Conservation (phyloP, 2,113 vertebrate species). For the Hiodon tergisus region DNA sequence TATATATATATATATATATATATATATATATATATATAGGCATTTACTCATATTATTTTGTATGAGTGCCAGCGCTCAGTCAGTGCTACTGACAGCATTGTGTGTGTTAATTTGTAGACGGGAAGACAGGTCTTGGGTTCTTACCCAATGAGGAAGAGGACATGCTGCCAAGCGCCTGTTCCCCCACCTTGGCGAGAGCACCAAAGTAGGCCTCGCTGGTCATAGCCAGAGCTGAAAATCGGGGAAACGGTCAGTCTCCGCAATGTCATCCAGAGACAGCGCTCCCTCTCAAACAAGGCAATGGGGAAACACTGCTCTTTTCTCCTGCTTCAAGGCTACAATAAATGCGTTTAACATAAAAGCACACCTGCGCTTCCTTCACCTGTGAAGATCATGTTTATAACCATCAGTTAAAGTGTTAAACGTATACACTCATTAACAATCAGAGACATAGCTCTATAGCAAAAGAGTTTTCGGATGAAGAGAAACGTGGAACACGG, state of each 20-base stretch:
- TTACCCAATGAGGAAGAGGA: conserved; percentile 80
- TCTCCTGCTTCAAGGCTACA: no score
- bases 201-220: conserved; percentile 84
- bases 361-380: not conserved
- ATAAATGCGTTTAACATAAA: not conserved
- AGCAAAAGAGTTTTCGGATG: no score
- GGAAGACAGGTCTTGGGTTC: conserved; percentile 15
- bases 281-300: conserved; percentile 1
- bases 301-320: not conserved
- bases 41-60: no score
- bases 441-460: no score
- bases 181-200: conserved; percentile 80
- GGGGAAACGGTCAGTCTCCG: conserved; percentile 15
- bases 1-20: no score
- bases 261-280: not conserved
- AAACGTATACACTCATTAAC: no score
- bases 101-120: not conserved
- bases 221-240: conserved; percentile 65
- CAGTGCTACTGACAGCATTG: no score
- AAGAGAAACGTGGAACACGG: no score
- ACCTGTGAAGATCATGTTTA: no score
- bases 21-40: no score
- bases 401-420: no score
- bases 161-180: conserved; percentile 73
- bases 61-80: no score